Evolutionary conservation across 2,113 vertebrate genomes (phyloP), one percentile per base, ranked within the genome.

Genomic region (Apteryx mantelli): DNA sequence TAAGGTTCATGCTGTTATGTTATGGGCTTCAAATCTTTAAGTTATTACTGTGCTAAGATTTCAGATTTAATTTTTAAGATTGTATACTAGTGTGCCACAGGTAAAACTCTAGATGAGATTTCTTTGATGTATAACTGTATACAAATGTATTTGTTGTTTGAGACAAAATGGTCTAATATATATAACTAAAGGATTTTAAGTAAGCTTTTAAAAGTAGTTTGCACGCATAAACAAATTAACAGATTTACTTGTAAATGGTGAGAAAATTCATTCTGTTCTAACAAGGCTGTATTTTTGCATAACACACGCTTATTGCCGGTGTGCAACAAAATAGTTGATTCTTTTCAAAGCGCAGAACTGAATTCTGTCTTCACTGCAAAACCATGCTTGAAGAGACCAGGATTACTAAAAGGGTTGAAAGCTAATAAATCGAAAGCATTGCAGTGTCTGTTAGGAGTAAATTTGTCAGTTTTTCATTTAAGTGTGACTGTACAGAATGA

Each of bases 341-440:
- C 34, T 28, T 13, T 61, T 34, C 22, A 25, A 4, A 26, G 32
- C 6, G 64, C 53, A 28, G 44, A 5, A 5, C 17, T 7, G 42
- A 6, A 1, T 5, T 8, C 63, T 1, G 13, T 2, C 84, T 50
- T 36, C 24, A 53, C 75, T 18, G 50, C 69, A 8, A 9, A 15
- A 42, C 52, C 14, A 0, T 24, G 18, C 7, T 24, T 10, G 52
- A 34, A 14, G 77, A 42, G 60, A n/a, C 18, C n/a, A 1, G 3
- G 9, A 24, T 28, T 15, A 2, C 52, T n/a, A 32, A 3, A 13
- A n/a, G 42, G 32, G 14, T 7, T 26, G 70, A 8, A 53, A 53
- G 53, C 63, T 13, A 13, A 14, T 13, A 52, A 52, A 82, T 50
- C 53, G 11, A 15, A 75, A 38, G n/a, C 2, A 2, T 40, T 36